A percentile compares a stretch with the other conserved stretches of the same genome.
phyloP scores from a whole-genome alignment of 2,797 vertebrate species.

The Intellagama lesueurii region DNA sequence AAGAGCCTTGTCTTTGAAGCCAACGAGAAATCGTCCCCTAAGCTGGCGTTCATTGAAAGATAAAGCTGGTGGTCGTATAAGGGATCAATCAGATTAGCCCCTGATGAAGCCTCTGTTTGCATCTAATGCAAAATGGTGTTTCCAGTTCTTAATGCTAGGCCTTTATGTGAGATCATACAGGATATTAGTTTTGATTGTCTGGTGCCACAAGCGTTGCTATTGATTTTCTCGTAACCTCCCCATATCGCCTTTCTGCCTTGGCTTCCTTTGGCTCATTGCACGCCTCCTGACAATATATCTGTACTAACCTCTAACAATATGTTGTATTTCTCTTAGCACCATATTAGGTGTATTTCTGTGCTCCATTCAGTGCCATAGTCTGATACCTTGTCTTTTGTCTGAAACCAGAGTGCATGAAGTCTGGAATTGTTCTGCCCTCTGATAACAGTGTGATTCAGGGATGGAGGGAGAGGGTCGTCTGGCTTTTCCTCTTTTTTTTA shows the following conservation, averaged over 20 bases:
- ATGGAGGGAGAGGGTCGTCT: neutral
- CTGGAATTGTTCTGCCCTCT: neutral
- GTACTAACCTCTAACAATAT: constrained; percentile 10
- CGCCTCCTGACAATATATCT: constrained; percentile 42
- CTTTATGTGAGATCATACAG: constrained; percentile 12
- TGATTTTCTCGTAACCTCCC: constrained; percentile 29
- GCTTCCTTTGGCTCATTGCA: constrained; percentile 39
- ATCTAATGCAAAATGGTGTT: constrained; percentile 23
- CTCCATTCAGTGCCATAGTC: constrained; percentile 6
- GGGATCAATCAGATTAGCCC: constrained; percentile 54
- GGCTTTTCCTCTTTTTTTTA: neutral
- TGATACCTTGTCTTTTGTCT: constrained; percentile 28
- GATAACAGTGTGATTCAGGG: neutral
- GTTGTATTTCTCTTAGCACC: constrained; percentile 20
- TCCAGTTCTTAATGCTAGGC: constrained; percentile 16
- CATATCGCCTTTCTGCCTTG: constrained; percentile 49
- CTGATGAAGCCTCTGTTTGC: constrained; percentile 50
- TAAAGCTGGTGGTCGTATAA: constrained; percentile 53
- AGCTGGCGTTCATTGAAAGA: constrained; percentile 45
- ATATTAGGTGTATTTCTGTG: constrained; percentile 4
- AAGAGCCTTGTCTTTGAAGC: constrained; percentile 67
- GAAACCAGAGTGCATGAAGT: constrained; percentile 20
- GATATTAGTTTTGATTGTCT: constrained; percentile 39
- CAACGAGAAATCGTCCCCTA: constrained; percentile 62
- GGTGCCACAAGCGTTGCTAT: constrained; percentile 6